A percentile compares a stretch with the other conserved stretches of the same genome.
Conservation (phyloP, 2,797 vertebrate genomes). For the Pseudotriccus pelzelni region DNA sequence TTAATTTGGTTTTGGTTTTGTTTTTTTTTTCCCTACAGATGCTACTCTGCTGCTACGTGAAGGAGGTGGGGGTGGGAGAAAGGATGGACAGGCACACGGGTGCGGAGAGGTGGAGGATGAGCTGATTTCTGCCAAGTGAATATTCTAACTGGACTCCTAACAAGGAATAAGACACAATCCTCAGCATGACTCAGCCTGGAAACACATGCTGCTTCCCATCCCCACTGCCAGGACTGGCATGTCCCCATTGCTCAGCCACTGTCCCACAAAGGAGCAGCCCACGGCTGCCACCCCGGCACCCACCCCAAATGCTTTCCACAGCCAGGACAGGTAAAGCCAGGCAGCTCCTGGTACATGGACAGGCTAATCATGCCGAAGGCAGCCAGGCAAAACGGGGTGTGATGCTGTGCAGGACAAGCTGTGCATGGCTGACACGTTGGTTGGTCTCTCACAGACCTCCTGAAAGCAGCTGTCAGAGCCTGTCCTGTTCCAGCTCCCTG, state of each 20-base stretch:
- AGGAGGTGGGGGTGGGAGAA: neutral
- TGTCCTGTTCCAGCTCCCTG: conserved; percentile 56
- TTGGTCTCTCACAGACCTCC: neutral
- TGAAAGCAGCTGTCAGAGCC: conserved; percentile 45
- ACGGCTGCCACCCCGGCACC: neutral
- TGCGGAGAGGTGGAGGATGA: neutral
- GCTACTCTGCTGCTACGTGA: accelerated
- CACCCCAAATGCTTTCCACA: neutral
- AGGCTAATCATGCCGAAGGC: neutral
- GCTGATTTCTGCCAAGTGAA: neutral
- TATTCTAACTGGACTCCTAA: neutral
- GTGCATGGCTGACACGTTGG: neutral
- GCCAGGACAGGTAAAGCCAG: neutral
- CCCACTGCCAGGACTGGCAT: neutral
- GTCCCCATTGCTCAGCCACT: neutral
- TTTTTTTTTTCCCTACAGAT: neutral
- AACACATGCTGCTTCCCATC: neutral
- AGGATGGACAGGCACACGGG: neutral
- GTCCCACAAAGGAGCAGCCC: neutral
- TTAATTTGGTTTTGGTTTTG: neutral
- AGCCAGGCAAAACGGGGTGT: neutral
- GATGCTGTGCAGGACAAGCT: neutral
- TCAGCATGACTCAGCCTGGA: conserved; percentile 41
- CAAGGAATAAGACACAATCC: neutral
- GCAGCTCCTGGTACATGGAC: neutral